Base-by-base conservation (phyloP, 92 coral and sea anemone species). In the Zoanthus solanderi region DNA sequence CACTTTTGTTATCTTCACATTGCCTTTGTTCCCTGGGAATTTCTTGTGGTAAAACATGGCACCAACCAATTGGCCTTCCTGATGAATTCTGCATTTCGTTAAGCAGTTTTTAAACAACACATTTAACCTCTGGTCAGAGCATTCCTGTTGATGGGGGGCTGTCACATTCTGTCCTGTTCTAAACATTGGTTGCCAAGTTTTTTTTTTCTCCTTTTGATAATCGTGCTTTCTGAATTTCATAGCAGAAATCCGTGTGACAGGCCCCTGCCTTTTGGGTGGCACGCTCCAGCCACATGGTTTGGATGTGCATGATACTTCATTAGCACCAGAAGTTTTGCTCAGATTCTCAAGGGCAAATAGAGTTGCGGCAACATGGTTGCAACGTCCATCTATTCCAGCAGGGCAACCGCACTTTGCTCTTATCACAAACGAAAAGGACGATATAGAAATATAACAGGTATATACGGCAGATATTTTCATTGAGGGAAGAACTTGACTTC, bases 211-310 rank as follows among this genome's bases (percentile, higher is more conserved):
- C 32, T 84, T 84, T 42, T 47, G 29, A 69, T 84, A 84, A 60
- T 84, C 79, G 32, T 71, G 87, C 50, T 84, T 84, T 7, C 76
- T n/a, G n/a, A 84, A 72, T 46, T 68, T 47, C 58, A 72, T 29
- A 44, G 34, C 50, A 7, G 65, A 52, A 65, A 84, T 48, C 45
- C 81, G 80, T 84, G 57, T 8, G 71, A 63, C 34, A 60, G 77
- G 77, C 15, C 76, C 52, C 56, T 68, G 71, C 71, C 81, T 68
- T 65, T 72, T 84, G 44, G 23, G 23, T 23, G 23, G 23, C 23
- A 23, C 23, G 23, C 52, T 84, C 88, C 88, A 71, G 15, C 50
- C 71, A 58, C 83, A 85, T 52, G 88, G 88, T 50, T 85, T 85
- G 14, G 88, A 85, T 28, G 88, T 85, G 34, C 88, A 85, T 2